Evolutionary conservation across 2,113 vertebrate genomes (phyloP).

Genomic region (Rattus rattus): DNA sequence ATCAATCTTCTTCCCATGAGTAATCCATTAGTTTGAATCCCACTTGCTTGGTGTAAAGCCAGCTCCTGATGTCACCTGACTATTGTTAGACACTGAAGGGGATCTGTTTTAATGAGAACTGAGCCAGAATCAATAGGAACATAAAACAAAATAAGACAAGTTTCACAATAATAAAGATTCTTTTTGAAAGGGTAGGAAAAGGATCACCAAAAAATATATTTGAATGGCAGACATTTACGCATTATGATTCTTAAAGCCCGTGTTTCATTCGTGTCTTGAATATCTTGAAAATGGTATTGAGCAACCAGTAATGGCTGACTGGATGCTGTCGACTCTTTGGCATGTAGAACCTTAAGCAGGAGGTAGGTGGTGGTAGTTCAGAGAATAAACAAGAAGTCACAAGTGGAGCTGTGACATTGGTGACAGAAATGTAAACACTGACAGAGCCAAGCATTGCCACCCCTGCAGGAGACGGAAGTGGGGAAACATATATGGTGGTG

Average conservation of each 20-base stretch:
- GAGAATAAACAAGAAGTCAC: not conserved
- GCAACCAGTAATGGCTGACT: not conserved
- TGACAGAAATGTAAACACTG: not conserved
- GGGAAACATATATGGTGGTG: rapidly evolving
- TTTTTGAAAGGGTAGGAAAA: not conserved
- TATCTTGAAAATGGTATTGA: slow-evolving; percentile 18
- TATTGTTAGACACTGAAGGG: not conserved
- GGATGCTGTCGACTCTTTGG: not conserved
- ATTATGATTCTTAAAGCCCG: not conserved
- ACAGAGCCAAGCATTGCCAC: not conserved
- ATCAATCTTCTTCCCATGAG: slow-evolving; percentile 23
- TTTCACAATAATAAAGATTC: slow-evolving; percentile 18
- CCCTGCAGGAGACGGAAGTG: not conserved
- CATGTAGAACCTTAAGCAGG: not conserved
- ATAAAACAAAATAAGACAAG: not conserved
- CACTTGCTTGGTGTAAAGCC: not conserved
- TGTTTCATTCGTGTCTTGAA: not conserved
- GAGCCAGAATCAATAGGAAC: slow-evolving; percentile 11
- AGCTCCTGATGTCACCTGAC: not conserved
- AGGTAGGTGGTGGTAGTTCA: not conserved
- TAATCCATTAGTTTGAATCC: slow-evolving; percentile 41
- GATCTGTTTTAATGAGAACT: not conserved
- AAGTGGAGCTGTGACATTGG: not conserved
- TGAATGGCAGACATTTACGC: not conserved
- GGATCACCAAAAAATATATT: not conserved